A percentile compares a stretch with the other conserved stretches of the same genome.
phyloP scores from a whole-genome alignment of 2,797 vertebrate genomes.

The Chaetophractus vellerosus region DNA sequence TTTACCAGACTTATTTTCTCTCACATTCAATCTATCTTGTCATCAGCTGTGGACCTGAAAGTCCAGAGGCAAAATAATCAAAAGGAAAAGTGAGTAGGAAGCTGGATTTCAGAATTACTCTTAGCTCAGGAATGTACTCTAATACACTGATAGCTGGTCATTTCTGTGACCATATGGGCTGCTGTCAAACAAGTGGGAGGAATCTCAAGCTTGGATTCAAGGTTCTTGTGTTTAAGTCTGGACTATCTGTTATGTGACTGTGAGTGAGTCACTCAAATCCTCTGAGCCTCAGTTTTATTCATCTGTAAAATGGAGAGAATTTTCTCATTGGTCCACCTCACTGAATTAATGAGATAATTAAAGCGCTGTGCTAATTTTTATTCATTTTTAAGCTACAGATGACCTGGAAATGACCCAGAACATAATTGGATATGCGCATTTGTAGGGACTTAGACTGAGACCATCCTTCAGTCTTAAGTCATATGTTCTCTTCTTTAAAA shows the following conservation, averaged over 20 bases:
- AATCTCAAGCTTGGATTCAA: not conserved
- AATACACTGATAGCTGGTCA: not conserved
- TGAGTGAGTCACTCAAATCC: not conserved
- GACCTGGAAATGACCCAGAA: not conserved
- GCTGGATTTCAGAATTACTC: not conserved
- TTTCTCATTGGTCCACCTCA: not conserved
- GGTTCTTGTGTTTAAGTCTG: not conserved
- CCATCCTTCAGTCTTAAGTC: not conserved
- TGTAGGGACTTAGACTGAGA: not conserved
- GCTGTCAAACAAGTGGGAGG: not conserved
- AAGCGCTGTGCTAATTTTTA: not conserved
- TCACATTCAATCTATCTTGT: not conserved
- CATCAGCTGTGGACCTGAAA: not conserved
- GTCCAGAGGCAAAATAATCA: not conserved
- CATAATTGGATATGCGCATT: not conserved
- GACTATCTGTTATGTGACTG: not conserved
- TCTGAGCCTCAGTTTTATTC: not conserved
- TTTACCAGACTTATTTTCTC: not conserved
- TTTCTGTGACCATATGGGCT: not conserved
- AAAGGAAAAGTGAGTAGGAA: not conserved
- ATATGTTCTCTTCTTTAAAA: not conserved
- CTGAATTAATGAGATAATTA: not conserved
- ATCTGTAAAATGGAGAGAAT: not conserved
- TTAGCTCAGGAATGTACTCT: not conserved
- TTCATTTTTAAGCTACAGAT: not conserved